These are phyloP conservation scores for Gymnoscopelus braueri DNA, from an alignment of 2,797 vertebrate genomes.

Conservation along the genomic window DNA sequence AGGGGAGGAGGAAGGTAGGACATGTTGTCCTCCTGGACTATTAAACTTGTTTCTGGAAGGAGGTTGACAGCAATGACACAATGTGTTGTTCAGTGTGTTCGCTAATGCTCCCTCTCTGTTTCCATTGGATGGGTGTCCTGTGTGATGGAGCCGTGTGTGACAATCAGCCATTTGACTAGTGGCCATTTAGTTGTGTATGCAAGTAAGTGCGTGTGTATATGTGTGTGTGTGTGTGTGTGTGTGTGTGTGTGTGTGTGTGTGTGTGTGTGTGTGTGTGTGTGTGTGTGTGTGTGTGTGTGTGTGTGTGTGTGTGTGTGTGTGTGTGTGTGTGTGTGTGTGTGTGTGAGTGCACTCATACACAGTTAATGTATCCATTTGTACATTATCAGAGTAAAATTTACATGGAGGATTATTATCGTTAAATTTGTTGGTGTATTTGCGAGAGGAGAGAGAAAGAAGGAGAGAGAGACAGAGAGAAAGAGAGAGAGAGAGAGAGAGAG, in stretches of 20 bases:
- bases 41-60: conserved; percentile 40
- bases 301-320: background rate
- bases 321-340: background rate
- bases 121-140: conserved; percentile 47
- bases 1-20: conserved; percentile 18
- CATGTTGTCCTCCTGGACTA: conserved; percentile 31
- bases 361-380: too few relatives aligned
- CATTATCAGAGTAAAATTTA: too few relatives aligned
- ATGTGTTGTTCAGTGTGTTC: conserved; percentile 22
- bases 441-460: conserved; percentile 1
- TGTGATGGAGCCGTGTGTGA: conserved; percentile 39
- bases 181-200: conserved; percentile 34
- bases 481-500: background rate
- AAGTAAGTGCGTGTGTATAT: conserved; percentile 20
- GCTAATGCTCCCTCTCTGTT: conserved; percentile 48
- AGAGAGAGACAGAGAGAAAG: background rate
- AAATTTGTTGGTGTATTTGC: too few relatives aligned
- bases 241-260: conserved; percentile 7
- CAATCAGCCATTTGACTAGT: conserved; percentile 33
- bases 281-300: conserved; percentile 9
- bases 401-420: too few relatives aligned
- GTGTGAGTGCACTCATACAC: too few relatives aligned
- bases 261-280: conserved; percentile 5
- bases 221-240: conserved; percentile 16
- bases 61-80: conserved; percentile 46